Base-by-base conservation (phyloP, 1,140 invertebrate genomes). In the Gryllus bimaculatus region DNA sequence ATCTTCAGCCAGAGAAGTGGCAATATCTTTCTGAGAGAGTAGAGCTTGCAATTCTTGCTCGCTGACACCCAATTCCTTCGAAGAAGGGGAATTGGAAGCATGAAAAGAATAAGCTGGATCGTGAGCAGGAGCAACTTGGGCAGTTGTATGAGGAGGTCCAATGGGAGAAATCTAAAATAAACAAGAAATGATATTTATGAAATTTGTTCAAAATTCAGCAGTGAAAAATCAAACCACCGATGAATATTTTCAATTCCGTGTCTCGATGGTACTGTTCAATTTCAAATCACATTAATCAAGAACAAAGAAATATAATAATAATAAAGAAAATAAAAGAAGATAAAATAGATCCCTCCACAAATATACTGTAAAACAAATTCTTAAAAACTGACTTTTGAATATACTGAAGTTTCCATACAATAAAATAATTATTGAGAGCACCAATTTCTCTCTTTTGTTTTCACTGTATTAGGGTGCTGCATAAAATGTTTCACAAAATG, bases 1-100 rank as follows among this genome's bases (percentile, higher is more conserved):
- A 85, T 96, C 94, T 85, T 96, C 95, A 66, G 93, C 92, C 75
- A 96, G 87, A 18, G 93, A 92, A 18, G 93, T 93, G 0, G 93
- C 91, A 80, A 92, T 90, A 82, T 93, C 93, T 82, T 92, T 92
- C 82, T 93, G 91, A 0, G 91, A 91, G 1, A 93, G 83, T 8
- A 93, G 84, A 75, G 91, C 91, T 81, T 93, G 91, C 4, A 94
- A 84, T 81, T 93, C 92, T 82, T 93, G 91, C 82, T 93, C 92
- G 79, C 49, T 77, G 15, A 79, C 76, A 66, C 73, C 20, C 15
- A 79, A 8, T 18, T 79, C 79, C 78, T 79, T 79, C 18, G 73
- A 79, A n/a, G 73, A 74, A 10, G 78, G 78, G 0, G 78, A 79
- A 18, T 47, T 47, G 8, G 78, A 47, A 66, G 10, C 54, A 66